Evolutionary conservation across 2,888 invertebrate species (phyloP).

Genomic region (Drosophila fulvimacula): DNA sequence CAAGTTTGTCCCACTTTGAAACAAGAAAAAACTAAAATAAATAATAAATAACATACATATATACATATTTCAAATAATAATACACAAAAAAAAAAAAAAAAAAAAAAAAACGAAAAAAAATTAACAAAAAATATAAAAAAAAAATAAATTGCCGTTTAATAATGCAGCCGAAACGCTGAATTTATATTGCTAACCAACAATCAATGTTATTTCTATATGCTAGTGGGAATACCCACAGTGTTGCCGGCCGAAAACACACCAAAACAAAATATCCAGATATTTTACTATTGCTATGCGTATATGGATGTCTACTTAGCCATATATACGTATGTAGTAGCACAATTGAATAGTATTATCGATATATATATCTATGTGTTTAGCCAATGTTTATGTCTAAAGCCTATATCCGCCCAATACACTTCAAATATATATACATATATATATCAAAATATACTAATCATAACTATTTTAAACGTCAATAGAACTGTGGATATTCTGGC

Average conservation of each 20-base stretch:
- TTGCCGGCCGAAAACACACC: background rate
- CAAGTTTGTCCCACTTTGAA: background rate
- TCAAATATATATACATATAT: background rate
- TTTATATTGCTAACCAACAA: conserved; percentile 25
- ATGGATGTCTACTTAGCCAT: conserved; percentile 5
- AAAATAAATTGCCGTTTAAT: conserved; percentile 23
- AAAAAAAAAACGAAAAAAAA: no score
- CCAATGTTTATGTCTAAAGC: background rate
- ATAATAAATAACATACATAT: background rate
- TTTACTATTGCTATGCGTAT: no score
- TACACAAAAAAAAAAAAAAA: no score
- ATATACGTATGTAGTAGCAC: background rate
- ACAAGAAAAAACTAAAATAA: background rate
- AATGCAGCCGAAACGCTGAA: conserved; percentile 11
- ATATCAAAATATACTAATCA: no score
- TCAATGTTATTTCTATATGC: conserved; percentile 19
- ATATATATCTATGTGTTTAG: background rate
- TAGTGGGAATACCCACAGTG: conserved; percentile 8
- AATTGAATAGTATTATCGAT: background rate
- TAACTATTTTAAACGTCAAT: conserved; percentile 16
- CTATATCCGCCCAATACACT: conserved; percentile 1
- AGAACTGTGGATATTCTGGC: conserved; percentile 36
- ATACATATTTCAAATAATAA: no score
- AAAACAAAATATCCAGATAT: no score
- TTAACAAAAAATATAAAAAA: no score